Evolutionary conservation across 2,797 vertebrate species (phyloP), one percentile per base, ranked within the genome.

Genomic region (Tolypeutes matacus): DNA sequence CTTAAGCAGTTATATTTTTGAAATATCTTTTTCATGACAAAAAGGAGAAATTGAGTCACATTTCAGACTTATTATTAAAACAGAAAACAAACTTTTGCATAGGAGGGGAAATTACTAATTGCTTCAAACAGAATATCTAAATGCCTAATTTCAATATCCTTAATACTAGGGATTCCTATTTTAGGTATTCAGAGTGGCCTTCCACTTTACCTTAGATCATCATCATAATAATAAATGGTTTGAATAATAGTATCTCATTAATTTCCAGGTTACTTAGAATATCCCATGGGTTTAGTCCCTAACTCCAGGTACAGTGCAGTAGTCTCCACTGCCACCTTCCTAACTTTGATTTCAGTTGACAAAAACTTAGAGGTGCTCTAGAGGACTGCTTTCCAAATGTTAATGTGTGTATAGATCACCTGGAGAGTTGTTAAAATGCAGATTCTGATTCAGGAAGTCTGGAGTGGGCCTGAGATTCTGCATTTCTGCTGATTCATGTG

Each of bases 41-140:
- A 73, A 85, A 31, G 1, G n/a, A 27, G 34, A 36, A 73, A 29
- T 46, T 10, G 51, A 11, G 29, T 65, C 39, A 95, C 21, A 92
- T 91, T 93, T 86, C 67, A 94, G 51, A 34, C 5, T 72, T 65
- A 53, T 49, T 53, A 80, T 46, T 67, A 86, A 92, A 87, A 89
- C 27, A 92, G 39, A 81, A 95, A 87, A 34, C 25, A 39, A 73
- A 56, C 23, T 70, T 82, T 87, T 94, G 9, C 25, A 29, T 53
- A 14, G 46, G 27, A 90, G 46, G 86, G 15, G 3, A 83, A 95
- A 86, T 81, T 51, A 51, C 49, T 64, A 39, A 89, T 64, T 72
- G 46, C 20, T 60, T 96, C 36, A 93, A 72, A 53, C 11, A 86
- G 46, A 64, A 73, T 76, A 93, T 29, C 34, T n/a, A 12, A 77